These are phyloP conservation scores for Menura novaehollandiae DNA, from an alignment of 2,113 vertebrate genomes.

Conservation along the genomic window DNA sequence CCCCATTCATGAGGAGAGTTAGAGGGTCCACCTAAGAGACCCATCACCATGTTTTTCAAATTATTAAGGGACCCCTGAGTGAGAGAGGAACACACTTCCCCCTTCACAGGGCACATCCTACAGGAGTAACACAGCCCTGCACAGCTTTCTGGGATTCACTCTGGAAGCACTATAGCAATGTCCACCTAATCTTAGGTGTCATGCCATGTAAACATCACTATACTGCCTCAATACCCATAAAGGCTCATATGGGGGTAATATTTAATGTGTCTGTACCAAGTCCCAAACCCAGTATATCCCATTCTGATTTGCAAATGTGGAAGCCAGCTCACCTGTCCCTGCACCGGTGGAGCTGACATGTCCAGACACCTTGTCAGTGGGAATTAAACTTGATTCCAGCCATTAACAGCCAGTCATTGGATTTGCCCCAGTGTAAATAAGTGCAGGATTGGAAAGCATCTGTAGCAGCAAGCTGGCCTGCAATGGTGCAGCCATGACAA, in stretches of 20 bases:
- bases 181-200: not conserved
- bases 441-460: not conserved
- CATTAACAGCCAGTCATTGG: not conserved
- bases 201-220: not conserved
- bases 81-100: not conserved
- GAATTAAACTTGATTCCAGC: constrained; percentile 46
- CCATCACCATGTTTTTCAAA: not conserved
- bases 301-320: not conserved
- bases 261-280: not conserved
- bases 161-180: not conserved
- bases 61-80: not conserved
- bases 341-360: not conserved
- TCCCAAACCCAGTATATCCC: not conserved
- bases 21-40: not conserved
- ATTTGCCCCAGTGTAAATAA: not conserved
- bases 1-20: not conserved
- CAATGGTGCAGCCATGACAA: not conserved
- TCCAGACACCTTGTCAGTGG: not conserved
- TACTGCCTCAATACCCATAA: not conserved
- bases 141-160: not conserved
- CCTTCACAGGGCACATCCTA: not conserved
- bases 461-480: not conserved
- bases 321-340: constrained; percentile 2
- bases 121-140: not conserved
- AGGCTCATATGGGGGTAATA: not conserved